Evolutionary conservation across 2,888 invertebrate species (phyloP), one percentile per base, ranked within the genome.

Genomic region (Notodonta dromedarius): DNA sequence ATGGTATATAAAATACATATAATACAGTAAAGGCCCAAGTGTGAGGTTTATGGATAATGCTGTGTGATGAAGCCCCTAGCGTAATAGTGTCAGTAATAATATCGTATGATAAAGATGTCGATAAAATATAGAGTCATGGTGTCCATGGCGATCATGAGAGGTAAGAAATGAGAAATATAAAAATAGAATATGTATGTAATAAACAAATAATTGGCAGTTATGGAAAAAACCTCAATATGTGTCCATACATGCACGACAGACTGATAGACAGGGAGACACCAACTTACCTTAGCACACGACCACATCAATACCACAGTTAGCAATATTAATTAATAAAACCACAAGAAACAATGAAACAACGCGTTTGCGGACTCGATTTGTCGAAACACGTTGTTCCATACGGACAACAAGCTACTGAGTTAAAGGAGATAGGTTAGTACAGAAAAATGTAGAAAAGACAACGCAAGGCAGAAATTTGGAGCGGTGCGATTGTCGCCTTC

Each of bases 401-500:
- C 73, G 79, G 78, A 89, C 88, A 86, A 80, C 88, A 89, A 92
- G 86, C 92, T 92, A 92, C 85, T 76, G 73, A 83, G 71, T 79
- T 82, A 84, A 84, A 87, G 80, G 79, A 86, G 82, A 82, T 82
- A 83, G 76, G 83, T 90, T 87, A 90, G 82, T 84, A 86, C 77
- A 87, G 84, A 84, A 86, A 88, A 83, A 85, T 71, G 66, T 71
- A 71, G 63, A 80, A 86, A 87, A 90, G 85, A 87, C 88, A 91
- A 89, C 90, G 91, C 90, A 90, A 91, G 90, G 86, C 93, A 89
- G 79, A 85, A 82, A 86, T 83, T 83, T 86, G 87, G 89, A 89
- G 88, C 91, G 86, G 93, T 92, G 93, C 93, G 85, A 84, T 87
- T 81, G 88, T 88, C 91, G 90, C 88, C 90, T 90, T 91, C 87